These are phyloP conservation scores for Ammospiza caudacuta DNA, from an alignment of 2,113 vertebrate species.

Conservation along the genomic window DNA sequence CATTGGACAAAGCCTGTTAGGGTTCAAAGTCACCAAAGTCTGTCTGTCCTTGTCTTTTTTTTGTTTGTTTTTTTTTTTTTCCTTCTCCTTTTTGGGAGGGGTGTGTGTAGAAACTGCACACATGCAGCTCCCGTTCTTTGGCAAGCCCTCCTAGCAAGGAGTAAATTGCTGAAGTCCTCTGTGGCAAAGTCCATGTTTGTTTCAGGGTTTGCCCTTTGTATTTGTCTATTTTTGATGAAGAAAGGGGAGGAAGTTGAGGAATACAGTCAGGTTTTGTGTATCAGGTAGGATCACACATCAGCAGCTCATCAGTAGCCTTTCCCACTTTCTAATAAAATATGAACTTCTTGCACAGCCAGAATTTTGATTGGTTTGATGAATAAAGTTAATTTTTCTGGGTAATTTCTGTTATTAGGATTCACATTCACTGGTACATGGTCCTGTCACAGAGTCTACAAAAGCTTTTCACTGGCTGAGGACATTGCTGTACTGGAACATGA, in stretches of 20 bases:
- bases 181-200: neutral
- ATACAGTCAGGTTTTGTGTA: neutral
- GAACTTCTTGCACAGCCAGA: neutral
- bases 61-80: neutral
- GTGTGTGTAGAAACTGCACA: neutral
- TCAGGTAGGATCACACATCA: neutral
- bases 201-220: neutral
- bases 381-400: neutral
- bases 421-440: rapidly evolving
- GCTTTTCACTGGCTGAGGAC: neutral
- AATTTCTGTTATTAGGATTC: neutral
- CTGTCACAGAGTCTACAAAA: neutral
- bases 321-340: neutral
- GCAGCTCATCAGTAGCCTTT: neutral
- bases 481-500: neutral
- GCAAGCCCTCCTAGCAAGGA: neutral
- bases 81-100: neutral
- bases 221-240: neutral
- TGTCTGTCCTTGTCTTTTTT: neutral
- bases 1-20: neutral
- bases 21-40: neutral
- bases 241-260: neutral
- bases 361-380: neutral
- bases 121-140: neutral
- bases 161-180: neutral